These are phyloP conservation scores for Micromys minutus DNA, from an alignment of 2,113 vertebrate genomes.

Conservation along the genomic window DNA sequence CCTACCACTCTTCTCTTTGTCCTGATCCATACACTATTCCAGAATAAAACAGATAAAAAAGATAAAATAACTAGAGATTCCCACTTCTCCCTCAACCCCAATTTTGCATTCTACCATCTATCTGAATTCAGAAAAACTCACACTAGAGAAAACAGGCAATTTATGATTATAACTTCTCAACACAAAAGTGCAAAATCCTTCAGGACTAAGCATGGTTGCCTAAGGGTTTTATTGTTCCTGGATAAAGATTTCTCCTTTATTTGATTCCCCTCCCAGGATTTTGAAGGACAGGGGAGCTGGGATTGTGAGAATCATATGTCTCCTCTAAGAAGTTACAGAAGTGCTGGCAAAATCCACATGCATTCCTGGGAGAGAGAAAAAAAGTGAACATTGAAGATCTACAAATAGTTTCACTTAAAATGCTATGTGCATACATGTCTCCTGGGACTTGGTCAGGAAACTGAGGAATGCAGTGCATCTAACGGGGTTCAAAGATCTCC, in stretches of 20 bases:
- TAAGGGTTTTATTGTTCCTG: neutral
- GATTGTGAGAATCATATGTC: neutral
- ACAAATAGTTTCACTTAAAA: slow-evolving; percentile 42
- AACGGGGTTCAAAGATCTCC: neutral
- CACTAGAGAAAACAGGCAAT: neutral
- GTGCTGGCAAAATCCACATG: neutral
- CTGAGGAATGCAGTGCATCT: neutral
- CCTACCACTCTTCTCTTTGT: neutral
- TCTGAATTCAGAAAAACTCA: slow-evolving; percentile 10
- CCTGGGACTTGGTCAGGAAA: neutral
- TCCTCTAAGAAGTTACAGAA: slow-evolving; percentile 37
- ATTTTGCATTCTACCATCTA: neutral
- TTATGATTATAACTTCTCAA: slow-evolving; percentile 40
- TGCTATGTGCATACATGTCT: neutral
- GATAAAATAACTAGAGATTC: slow-evolving; percentile 14
- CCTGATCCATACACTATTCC: slow-evolving; percentile 7
- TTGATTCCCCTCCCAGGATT: neutral
- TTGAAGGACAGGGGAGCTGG: neutral
- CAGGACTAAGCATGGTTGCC: neutral
- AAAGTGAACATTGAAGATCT: slow-evolving; percentile 32
- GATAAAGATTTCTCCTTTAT: neutral
- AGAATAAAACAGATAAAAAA: slow-evolving; percentile 38
- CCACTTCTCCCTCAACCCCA: neutral
- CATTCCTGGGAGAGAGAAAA: neutral
- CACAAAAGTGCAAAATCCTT: neutral